These are phyloP conservation scores for Strix uralensis DNA, from an alignment of 2,113 vertebrate species.

Conservation along the genomic window DNA sequence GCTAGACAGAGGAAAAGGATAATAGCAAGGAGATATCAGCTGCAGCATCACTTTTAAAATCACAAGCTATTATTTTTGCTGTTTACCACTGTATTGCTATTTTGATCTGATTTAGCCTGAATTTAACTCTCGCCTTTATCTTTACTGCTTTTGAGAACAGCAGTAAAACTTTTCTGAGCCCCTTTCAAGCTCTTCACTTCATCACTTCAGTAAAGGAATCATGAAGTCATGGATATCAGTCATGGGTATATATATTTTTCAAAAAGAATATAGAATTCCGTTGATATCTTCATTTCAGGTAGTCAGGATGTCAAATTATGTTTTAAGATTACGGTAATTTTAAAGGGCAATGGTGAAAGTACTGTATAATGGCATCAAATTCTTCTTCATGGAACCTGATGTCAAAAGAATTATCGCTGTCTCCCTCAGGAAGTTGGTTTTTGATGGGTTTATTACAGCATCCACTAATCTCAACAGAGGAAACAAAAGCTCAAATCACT, in stretches of 20 bases:
- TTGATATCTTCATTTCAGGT: neutral
- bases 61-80: neutral
- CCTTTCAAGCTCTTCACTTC: neutral
- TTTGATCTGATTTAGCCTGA: neutral
- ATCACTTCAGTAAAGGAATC: neutral
- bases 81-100: neutral
- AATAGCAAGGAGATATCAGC: neutral
- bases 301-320: neutral
- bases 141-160: neutral
- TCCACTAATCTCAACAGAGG: neutral
- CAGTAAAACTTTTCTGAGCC: neutral
- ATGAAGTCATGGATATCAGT: neutral
- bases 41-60: neutral
- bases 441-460: neutral
- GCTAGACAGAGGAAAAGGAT: neutral
- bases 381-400: neutral
- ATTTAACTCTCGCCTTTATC: neutral
- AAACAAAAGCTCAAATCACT: neutral
- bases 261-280: neutral
- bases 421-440: neutral
- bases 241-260: neutral
- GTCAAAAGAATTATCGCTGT: neutral
- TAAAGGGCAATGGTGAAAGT: neutral
- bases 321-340: conserved; percentile 33
- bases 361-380: neutral